Conservation (phyloP, 2,888 invertebrate species). For the Busseola fusca region DNA sequence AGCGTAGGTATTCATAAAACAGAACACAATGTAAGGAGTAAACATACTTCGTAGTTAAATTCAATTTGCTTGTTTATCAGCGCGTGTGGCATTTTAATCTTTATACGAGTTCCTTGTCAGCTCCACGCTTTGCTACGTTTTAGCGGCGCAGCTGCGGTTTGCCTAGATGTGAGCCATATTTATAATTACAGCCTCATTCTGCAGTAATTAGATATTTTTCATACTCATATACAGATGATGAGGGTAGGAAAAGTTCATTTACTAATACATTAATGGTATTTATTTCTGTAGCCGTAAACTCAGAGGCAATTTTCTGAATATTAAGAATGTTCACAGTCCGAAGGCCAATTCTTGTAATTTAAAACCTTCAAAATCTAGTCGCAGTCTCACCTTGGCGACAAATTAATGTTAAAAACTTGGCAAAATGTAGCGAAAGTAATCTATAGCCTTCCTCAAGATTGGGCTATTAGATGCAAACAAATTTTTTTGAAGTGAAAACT, state of each 20-base stretch:
- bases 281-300: neutral
- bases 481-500: too few species aligned
- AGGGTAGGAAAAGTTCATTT: neutral
- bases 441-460: too few species aligned
- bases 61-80: conserved; percentile 55
- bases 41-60: conserved; percentile 37
- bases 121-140: conserved; percentile 35
- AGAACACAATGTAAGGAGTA: conserved; percentile 1
- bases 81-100: conserved; percentile 51
- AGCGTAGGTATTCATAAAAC: neutral
- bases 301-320: too few species aligned
- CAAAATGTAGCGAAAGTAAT: too few species aligned
- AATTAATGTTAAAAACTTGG: too few species aligned
- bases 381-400: too few species aligned
- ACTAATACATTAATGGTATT: neutral
- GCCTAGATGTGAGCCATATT: conserved; percentile 23
- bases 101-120: conserved; percentile 50
- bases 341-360: too few species aligned
- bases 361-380: too few species aligned
- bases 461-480: too few species aligned
- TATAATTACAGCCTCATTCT: conserved; percentile 38
- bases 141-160: conserved; percentile 39
- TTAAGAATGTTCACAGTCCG: too few species aligned
- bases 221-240: conserved; percentile 1
- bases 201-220: conserved; percentile 32